These are phyloP conservation scores for Zosterops japonicus DNA, from an alignment of 2,113 vertebrate genomes.

Conservation along the genomic window DNA sequence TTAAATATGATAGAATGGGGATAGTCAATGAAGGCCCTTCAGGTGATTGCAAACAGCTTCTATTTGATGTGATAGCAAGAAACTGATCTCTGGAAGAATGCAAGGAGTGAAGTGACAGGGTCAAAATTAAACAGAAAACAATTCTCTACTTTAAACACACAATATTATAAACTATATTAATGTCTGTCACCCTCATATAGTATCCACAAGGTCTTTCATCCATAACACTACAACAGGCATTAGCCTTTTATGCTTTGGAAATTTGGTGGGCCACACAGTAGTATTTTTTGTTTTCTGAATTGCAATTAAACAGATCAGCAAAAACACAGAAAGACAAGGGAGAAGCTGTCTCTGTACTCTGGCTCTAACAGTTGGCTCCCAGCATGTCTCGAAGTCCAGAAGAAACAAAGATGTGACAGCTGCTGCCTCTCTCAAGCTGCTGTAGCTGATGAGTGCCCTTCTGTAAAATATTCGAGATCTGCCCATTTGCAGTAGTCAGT, in stretches of 20 bases:
- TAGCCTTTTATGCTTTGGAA: background rate
- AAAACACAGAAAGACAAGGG: background rate
- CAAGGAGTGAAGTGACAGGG: background rate
- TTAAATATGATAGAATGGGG: conserved; percentile 16
- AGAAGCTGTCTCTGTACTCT: background rate
- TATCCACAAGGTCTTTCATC: background rate
- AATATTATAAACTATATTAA: background rate
- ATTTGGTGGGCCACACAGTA: background rate
- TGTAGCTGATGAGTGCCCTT: background rate
- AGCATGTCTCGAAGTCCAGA: background rate
- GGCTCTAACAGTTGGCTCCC: background rate
- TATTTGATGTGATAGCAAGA: conserved; percentile 9
- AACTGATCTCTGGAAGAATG: background rate
- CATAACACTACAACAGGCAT: background rate
- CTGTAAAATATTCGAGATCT: background rate
- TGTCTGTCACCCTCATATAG: background rate
- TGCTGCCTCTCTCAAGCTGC: background rate
- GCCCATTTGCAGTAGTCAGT: background rate
- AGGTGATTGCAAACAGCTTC: background rate
- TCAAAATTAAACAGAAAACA: background rate
- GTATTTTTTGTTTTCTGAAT: background rate
- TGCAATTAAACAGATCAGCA: background rate
- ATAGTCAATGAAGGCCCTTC: background rate
- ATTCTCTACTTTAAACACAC: background rate
- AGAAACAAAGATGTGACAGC: conserved; percentile 15